Conservation (phyloP, 1,140 invertebrate genomes). For the Sesamia nonagrioides region DNA sequence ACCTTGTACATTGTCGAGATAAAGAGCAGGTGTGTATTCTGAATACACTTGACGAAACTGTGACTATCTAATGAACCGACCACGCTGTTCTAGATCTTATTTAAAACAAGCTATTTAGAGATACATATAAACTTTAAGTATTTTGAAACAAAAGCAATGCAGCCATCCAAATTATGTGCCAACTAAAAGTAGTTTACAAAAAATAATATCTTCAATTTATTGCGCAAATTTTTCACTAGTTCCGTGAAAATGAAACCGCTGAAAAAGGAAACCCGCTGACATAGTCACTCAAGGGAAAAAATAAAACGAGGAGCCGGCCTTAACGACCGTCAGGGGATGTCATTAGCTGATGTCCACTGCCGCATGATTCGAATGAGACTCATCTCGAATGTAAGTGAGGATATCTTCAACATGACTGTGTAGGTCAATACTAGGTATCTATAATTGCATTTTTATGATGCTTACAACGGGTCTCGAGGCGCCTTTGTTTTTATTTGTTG, state of each 20-base stretch:
- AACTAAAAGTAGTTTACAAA: not conserved
- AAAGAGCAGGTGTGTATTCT: not conserved
- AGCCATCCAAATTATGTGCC: too few species aligned
- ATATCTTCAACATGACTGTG: conserved; percentile 12
- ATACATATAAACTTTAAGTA: too few species aligned
- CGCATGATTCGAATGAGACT: conserved; percentile 66
- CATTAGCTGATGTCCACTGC: conserved; percentile 73
- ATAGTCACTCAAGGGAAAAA: conserved; percentile 71
- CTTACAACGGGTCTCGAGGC: too few species aligned
- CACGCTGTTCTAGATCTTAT: too few species aligned
- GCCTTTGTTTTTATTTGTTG: too few species aligned
- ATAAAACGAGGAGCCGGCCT: conserved; percentile 66
- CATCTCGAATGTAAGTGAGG: conserved; percentile 52
- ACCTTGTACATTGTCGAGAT: not conserved
- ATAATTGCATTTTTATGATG: not conserved
- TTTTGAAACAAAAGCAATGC: too few species aligned
- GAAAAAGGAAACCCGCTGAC: conserved; percentile 73
- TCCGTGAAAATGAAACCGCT: conserved; percentile 63
- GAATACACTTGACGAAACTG: too few species aligned
- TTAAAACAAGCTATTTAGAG: too few species aligned
- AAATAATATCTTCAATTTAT: not conserved
- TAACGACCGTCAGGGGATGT: conserved; percentile 75
- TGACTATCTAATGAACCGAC: too few species aligned
- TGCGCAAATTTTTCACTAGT: conserved; percentile 15
- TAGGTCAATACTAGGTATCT: not conserved